phyloP scores from a whole-genome alignment of 1,140 invertebrate species.

The Euura lappo region DNA sequence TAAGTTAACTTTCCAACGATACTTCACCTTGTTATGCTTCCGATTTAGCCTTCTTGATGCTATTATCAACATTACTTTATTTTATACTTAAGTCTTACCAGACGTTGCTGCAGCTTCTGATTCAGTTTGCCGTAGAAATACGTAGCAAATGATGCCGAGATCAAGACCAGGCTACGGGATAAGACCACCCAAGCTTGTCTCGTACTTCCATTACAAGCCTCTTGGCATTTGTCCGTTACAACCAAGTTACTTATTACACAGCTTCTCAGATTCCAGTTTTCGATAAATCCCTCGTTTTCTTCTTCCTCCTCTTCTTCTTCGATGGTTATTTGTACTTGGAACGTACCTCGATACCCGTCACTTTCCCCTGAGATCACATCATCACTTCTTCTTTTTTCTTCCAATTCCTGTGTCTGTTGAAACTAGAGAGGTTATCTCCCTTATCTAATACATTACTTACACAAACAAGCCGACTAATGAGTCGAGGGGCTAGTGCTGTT shows the following conservation, averaged over 20 bases:
- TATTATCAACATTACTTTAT: neutral
- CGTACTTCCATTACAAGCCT: neutral
- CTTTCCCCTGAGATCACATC: neutral
- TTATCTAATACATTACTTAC: neutral
- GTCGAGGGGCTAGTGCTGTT: neutral
- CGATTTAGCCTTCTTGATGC: neutral
- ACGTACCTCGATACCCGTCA: neutral
- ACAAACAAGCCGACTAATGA: neutral
- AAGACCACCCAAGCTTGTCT: neutral
- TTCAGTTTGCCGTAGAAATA: neutral
- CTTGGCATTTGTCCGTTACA: neutral
- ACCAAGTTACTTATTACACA: conserved; percentile 4
- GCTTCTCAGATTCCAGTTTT: conserved; percentile 1
- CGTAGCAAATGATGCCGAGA: neutral
- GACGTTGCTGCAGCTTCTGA: neutral
- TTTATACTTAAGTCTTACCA: too few species aligned
- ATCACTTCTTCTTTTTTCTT: neutral
- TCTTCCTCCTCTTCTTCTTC: neutral
- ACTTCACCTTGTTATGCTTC: neutral
- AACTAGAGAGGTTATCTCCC: neutral
- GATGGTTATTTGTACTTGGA: neutral
- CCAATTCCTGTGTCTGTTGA: neutral
- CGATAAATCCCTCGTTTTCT: neutral
- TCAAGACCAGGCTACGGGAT: neutral
- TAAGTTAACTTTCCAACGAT: neutral